phyloP scores from a whole-genome alignment of 37 sponge, comb jelly and placozoan genomes.

The Eunapius fragilis region DNA sequence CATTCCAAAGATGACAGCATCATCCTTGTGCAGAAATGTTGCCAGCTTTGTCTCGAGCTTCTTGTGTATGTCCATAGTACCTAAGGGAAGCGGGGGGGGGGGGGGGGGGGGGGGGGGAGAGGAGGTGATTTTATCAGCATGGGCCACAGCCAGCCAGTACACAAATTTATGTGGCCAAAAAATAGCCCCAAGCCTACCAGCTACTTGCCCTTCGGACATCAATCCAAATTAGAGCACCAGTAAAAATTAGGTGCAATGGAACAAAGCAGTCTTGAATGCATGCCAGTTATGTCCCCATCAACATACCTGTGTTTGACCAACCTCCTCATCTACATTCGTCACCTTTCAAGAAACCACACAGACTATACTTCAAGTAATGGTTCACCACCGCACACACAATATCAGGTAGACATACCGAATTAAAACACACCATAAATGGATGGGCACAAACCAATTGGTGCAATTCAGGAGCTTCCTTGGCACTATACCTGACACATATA shows the following conservation, averaged over 20 bases:
- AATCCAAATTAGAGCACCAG: not conserved
- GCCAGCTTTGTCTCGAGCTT: slow-evolving; percentile 85
- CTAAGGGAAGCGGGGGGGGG: slow-evolving; percentile 29
- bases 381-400: not conserved
- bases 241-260: no score
- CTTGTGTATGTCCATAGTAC: slow-evolving; percentile 64
- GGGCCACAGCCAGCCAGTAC: no score
- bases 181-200: no score
- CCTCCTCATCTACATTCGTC: not conserved
- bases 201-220: no score
- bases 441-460: no score
- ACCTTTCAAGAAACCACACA: not conserved
- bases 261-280: not conserved
- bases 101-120: not conserved
- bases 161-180: no score
- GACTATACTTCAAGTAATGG: no score
- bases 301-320: not conserved
- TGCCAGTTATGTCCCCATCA: not conserved
- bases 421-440: not conserved
- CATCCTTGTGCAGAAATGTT: slow-evolving; percentile 90
- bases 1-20: slow-evolving; percentile 95
- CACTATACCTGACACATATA: no score
- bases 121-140: not conserved
- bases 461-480: no score
- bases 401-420: not conserved